A percentile compares a stretch with the other conserved stretches of the same genome.
phyloP scores from a whole-genome alignment of 2,888 invertebrate species.

The Andrena bucephala region DNA sequence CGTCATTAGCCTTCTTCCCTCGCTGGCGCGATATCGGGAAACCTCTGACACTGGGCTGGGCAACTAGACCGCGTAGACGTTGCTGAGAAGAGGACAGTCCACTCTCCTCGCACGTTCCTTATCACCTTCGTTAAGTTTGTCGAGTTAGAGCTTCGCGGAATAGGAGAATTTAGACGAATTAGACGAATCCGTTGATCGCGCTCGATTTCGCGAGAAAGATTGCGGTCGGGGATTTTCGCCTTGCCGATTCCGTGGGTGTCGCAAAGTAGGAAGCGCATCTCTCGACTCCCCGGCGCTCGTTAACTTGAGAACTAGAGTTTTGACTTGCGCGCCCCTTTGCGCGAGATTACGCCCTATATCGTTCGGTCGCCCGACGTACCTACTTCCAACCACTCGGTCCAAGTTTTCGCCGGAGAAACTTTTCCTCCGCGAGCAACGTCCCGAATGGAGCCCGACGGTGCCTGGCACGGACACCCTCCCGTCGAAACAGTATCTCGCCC shows the following conservation, averaged over 20 bases:
- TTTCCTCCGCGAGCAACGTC: constrained; percentile 45
- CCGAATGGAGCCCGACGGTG: constrained; percentile 38
- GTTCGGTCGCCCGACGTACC: constrained; percentile 29
- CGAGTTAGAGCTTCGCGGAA: too few species aligned
- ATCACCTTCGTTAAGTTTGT: too few species aligned
- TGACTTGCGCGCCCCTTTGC: constrained; percentile 36
- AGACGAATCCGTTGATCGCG: not conserved
- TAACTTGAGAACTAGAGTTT: constrained; percentile 54
- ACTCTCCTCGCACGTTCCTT: not conserved
- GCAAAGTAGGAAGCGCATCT: constrained; percentile 39
- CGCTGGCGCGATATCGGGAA: constrained; percentile 5
- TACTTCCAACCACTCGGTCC: constrained; percentile 45
- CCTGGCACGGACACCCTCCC: constrained; percentile 34
- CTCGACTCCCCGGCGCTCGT: constrained; percentile 39
- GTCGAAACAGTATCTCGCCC: constrained; percentile 42
- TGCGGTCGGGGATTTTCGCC: constrained; percentile 31
- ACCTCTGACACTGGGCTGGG: not conserved
- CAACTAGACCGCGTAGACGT: not conserved
- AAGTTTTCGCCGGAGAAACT: constrained; percentile 61
- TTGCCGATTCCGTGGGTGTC: constrained; percentile 14
- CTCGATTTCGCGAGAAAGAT: constrained; percentile 14
- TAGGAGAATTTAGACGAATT: too few species aligned
- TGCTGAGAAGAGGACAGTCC: not conserved
- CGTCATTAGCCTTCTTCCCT: constrained; percentile 31
- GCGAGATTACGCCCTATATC: constrained; percentile 45